Conservation (phyloP, 2,113 vertebrate genomes). For the Gulo gulo region DNA sequence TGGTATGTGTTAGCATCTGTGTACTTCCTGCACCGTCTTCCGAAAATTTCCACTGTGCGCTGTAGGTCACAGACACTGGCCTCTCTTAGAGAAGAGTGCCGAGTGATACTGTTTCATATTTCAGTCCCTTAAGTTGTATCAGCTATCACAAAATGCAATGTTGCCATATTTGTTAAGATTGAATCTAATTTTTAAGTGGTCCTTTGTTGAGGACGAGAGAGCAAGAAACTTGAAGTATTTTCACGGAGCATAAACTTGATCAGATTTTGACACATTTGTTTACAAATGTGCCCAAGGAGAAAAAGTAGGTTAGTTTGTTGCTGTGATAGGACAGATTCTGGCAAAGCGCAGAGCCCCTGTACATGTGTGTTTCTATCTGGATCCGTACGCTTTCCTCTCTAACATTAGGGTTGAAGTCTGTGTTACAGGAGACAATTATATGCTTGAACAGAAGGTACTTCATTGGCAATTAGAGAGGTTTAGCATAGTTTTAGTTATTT, state of each 20-base stretch:
- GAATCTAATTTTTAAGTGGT: slow-evolving; percentile 42
- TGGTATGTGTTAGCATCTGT: background rate
- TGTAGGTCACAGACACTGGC: background rate
- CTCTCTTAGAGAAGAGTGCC: background rate
- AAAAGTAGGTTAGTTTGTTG: slow-evolving; percentile 41
- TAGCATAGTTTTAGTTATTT: background rate
- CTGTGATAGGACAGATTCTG: background rate
- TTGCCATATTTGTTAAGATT: background rate
- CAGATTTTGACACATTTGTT: slow-evolving; percentile 48
- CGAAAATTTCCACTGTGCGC: background rate
- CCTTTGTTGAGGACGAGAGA: background rate
- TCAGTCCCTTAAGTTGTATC: background rate
- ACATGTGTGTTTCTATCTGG: background rate
- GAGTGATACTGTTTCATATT: background rate
- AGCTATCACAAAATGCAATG: background rate
- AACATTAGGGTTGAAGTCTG: background rate
- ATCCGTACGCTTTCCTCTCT: background rate
- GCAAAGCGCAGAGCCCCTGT: background rate
- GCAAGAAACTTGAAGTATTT: slow-evolving; percentile 7
- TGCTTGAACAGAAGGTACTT: background rate
- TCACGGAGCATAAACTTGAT: background rate
- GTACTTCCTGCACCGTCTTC: background rate
- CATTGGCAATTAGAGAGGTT: background rate
- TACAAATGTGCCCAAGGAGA: background rate
- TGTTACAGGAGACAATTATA: background rate